These are phyloP conservation scores for Catagonus wagneri DNA, from an alignment of 2,113 vertebrate genomes.

Conservation along the genomic window DNA sequence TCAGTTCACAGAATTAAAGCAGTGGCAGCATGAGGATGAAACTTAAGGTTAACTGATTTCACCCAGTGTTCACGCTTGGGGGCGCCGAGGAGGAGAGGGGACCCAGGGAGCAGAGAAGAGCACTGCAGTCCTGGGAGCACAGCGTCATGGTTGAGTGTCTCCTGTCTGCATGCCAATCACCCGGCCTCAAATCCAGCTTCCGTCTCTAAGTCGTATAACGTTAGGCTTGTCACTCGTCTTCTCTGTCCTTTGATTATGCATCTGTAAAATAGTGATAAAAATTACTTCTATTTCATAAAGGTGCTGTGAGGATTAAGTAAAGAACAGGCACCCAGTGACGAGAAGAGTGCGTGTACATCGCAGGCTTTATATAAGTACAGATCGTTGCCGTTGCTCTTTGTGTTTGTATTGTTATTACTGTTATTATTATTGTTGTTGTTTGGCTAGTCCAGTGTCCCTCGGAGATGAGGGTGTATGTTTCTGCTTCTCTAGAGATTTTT, in stretches of 20 bases:
- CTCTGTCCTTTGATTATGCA: not conserved
- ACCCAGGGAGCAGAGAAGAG: not conserved
- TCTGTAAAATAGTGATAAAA: not conserved
- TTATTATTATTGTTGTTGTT: not conserved
- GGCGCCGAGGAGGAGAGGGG: not conserved
- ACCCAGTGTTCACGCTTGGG: not conserved
- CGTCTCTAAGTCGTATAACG: not conserved
- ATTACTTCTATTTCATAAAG: not conserved
- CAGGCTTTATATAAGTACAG: not conserved
- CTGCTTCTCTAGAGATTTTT: not conserved
- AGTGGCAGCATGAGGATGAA: not conserved
- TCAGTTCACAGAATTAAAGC: not conserved
- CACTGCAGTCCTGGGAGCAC: accelerated
- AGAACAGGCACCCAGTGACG: not conserved
- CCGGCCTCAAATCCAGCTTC: not conserved
- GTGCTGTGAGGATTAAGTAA: not conserved
- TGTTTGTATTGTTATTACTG: not conserved
- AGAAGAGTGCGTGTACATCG: not conserved
- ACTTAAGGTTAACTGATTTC: not conserved
- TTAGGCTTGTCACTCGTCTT: not conserved
- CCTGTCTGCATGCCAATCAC: not conserved
- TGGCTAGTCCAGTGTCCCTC: not conserved
- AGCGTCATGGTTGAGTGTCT: too few species aligned
- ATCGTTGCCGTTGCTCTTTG: not conserved
- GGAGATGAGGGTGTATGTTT: not conserved